Conservation (phyloP, 30 jellyfish, hydroid and myxozoan genomes). For the Turritopsis rubra region DNA sequence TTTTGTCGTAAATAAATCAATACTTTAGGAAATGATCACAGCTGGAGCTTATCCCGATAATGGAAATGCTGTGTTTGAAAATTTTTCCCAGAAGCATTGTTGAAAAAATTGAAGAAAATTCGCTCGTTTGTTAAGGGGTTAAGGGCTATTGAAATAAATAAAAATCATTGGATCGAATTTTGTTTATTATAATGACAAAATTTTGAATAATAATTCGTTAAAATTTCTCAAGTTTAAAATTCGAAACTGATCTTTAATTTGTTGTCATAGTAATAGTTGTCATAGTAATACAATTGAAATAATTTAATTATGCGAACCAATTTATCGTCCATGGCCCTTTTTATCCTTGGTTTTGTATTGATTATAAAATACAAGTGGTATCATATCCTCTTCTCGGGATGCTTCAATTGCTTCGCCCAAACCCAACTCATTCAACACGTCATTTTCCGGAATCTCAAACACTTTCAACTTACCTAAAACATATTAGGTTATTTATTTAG, state of each 20-base stretch:
- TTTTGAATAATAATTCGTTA: too few species aligned
- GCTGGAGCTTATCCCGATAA: background rate
- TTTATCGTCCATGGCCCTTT: background rate
- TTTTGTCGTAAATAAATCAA: background rate
- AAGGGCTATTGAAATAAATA: too few species aligned
- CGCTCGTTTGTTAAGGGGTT: too few species aligned
- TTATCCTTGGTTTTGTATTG: background rate
- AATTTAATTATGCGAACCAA: background rate
- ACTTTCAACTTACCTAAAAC: background rate
- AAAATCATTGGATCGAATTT: too few species aligned
- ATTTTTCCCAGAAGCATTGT: too few species aligned
- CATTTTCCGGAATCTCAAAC: background rate
- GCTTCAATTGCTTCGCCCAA: background rate
- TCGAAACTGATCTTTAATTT: too few species aligned
- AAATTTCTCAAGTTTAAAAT: too few species aligned
- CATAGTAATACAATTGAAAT: background rate
- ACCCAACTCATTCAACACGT: background rate
- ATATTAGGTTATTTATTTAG: too few species aligned
- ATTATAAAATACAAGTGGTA: background rate
- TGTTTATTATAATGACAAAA: too few species aligned
- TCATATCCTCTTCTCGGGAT: background rate
- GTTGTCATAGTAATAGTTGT: too few species aligned
- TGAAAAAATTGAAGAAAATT: too few species aligned
- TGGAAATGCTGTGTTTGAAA: too few species aligned
- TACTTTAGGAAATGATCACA: background rate